phyloP scores from a whole-genome alignment of 2,113 vertebrate species.

The Spilogale gracilis region DNA sequence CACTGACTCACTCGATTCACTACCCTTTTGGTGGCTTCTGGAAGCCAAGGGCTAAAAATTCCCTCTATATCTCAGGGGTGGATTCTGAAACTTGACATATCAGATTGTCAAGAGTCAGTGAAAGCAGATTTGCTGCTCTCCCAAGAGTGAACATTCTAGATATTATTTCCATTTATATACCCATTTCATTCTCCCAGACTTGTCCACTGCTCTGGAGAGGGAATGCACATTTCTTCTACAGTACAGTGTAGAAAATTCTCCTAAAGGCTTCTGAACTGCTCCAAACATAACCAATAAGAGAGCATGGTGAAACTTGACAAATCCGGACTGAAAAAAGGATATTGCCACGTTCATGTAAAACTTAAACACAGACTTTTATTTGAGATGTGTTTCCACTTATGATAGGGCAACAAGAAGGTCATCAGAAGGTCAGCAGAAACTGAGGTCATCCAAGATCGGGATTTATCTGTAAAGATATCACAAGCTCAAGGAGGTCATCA shows the following conservation, averaged over 20 bases:
- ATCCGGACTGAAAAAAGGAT: background rate
- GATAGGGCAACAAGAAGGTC: background rate
- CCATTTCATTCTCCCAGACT: background rate
- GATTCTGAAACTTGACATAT: background rate
- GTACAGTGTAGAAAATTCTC: background rate
- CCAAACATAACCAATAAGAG: background rate
- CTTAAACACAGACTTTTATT: slow-evolving; percentile 13
- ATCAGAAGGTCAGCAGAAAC: background rate
- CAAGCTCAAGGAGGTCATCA: background rate
- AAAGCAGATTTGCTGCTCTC: background rate
- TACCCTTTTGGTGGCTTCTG: background rate
- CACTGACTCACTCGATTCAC: background rate
- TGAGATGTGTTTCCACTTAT: background rate
- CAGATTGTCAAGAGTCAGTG: background rate
- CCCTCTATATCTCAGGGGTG: background rate
- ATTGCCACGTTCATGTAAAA: background rate
- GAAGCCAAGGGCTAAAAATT: background rate
- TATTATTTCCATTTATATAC: background rate
- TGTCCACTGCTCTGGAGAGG: background rate
- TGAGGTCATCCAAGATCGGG: background rate
- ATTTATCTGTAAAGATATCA: background rate
- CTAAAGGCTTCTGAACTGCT: background rate
- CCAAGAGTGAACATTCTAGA: background rate
- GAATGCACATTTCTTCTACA: background rate
- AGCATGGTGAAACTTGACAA: background rate